These are phyloP conservation scores for Cheumatopsyche charites DNA, from an alignment of 1,140 invertebrate genomes.

Conservation along the genomic window DNA sequence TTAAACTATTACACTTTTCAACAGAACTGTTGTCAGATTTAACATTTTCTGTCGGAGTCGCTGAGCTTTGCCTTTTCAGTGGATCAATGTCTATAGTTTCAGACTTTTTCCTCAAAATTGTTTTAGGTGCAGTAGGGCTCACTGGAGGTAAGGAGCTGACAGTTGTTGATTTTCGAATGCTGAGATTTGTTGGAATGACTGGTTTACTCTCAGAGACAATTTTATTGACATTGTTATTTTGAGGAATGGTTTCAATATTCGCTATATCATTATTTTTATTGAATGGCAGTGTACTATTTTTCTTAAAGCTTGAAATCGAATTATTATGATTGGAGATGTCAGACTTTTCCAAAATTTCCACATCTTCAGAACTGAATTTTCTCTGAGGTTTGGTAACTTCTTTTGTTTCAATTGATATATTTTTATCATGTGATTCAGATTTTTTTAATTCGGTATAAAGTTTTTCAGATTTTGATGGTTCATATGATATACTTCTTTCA, in stretches of 20 bases:
- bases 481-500: slow-evolving; percentile 44
- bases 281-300: slow-evolving; percentile 41
- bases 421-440: slow-evolving; percentile 45
- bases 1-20: slow-evolving; percentile 31
- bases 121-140: slow-evolving; percentile 44
- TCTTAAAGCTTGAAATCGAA: slow-evolving; percentile 34
- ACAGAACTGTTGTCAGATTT: slow-evolving; percentile 22
- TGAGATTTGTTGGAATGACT: slow-evolving; percentile 35
- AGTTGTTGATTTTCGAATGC: slow-evolving; percentile 33
- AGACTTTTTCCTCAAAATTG: slow-evolving; percentile 42
- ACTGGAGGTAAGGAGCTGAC: slow-evolving; percentile 44
- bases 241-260: slow-evolving; percentile 26
- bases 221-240: slow-evolving; percentile 1
- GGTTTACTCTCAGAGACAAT: slow-evolving; percentile 26
- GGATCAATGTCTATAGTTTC: slow-evolving; percentile 40
- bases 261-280: slow-evolving; percentile 44
- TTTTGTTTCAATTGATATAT: slow-evolving; percentile 45
- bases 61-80: slow-evolving; percentile 31
- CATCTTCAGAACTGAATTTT: slow-evolving; percentile 60
- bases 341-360: slow-evolving; percentile 58
- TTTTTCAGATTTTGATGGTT: slow-evolving; percentile 41
- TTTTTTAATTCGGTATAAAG: slow-evolving; percentile 37
- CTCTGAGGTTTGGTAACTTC: slow-evolving; percentile 49
- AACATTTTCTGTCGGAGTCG: background rate
- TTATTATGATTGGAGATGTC: slow-evolving; percentile 22